Base-by-base conservation (phyloP, 2,797 vertebrate genomes). In the Neosilurus hyrtlii region DNA sequence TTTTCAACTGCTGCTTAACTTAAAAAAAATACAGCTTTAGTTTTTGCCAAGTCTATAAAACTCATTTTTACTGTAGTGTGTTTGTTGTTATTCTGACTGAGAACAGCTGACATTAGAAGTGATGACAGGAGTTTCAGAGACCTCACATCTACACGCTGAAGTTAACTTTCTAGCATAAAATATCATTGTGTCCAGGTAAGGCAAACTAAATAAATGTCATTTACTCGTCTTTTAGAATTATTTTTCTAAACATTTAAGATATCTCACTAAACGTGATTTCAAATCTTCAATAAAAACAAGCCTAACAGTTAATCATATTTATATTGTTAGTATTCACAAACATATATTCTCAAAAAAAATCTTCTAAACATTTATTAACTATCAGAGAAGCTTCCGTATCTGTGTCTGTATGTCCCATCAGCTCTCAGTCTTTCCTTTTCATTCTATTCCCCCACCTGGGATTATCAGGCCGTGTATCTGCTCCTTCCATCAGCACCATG, bases 1-100 rank as follows among this genome's bases (percentile, higher is more conserved):
- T 88, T 87, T 88, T 89, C 84, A 89, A 91, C 89, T 90, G 88
- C 88, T 85, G 88, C 88, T 82, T 89, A 87, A 85, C 73, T 12
- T 11, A 63, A 63, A 76, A 62, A 52, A 68, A 68, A 20, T 37
- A 14, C 0, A 74, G 24, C 9, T 67, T 15, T 22, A 24, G 22
- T 74, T 77, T 68, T 37, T 59, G 43, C 56, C 57, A 79, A 71
- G 62, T 68, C 71, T 67, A 72, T 77, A 73, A 81, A 81, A 57
- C 61, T 73, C 20, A 0, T 8, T 66, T 62, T 82, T 74, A 73
- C 85, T 86, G 49, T 65, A 65, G 18, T 70, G 20, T 82, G 80
- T 73, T 73, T 82, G 59, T 54, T 52, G 76, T 51, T 66, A 75
- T 75, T 67, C 57, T 52, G 68, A 81, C 18, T 68, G n/a, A 62